phyloP scores from a whole-genome alignment of 2,113 vertebrate species.

The Antigone vipio region DNA sequence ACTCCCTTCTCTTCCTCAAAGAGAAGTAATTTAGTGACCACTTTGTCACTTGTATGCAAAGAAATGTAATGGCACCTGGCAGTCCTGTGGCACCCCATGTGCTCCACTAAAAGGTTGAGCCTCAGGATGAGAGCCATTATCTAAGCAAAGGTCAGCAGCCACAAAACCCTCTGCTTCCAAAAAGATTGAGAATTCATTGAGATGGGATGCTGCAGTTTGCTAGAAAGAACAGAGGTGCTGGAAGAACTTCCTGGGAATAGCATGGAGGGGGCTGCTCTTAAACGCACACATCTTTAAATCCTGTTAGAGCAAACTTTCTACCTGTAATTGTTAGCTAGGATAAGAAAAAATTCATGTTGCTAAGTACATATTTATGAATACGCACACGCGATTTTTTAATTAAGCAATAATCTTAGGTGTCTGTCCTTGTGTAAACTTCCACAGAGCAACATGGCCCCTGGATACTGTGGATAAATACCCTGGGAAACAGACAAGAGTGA shows the following conservation, averaged over 20 bases:
- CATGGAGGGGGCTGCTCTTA: background rate
- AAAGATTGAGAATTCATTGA: background rate
- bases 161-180: background rate
- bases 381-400: background rate
- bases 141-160: background rate
- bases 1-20: background rate
- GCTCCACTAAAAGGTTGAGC: background rate
- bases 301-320: background rate
- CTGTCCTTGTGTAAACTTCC: background rate
- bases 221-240: background rate
- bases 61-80: rapidly evolving
- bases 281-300: background rate
- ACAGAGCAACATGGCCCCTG: background rate
- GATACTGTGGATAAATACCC: background rate
- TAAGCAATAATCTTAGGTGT: background rate
- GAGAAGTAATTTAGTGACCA: background rate
- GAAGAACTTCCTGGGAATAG: background rate
- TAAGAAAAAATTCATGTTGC: background rate
- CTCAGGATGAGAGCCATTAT: background rate
- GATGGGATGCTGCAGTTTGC: background rate
- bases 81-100: background rate
- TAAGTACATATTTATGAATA: background rate
- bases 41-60: background rate
- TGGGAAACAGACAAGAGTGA: background rate
- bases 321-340: background rate